A percentile compares a stretch with the other conserved stretches of the same genome.
Conservation (phyloP, 2,797 vertebrate genomes). For the Poeciliopsis paucimaculata region DNA sequence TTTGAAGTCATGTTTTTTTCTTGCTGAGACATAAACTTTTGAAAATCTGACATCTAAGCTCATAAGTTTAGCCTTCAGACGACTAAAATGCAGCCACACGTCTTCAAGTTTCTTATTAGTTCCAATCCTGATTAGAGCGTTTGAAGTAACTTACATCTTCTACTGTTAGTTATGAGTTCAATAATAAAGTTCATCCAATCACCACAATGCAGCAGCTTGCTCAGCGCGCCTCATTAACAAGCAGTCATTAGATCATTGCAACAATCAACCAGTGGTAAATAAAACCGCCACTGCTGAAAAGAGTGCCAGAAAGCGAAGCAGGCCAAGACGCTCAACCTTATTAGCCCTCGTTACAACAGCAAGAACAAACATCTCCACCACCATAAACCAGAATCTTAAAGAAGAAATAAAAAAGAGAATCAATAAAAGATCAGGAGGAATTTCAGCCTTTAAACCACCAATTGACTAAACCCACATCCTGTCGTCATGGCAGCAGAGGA, state of each 20-base stretch:
- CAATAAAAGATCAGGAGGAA: conserved; percentile 4
- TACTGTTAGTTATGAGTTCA: too few relatives aligned
- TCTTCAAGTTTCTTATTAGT: too few relatives aligned
- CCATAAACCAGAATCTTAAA: neutral
- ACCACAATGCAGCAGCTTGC: conserved; percentile 38
- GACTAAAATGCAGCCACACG: too few relatives aligned
- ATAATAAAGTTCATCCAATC: conserved; percentile 8
- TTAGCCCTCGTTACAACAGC: neutral
- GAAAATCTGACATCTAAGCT: too few relatives aligned
- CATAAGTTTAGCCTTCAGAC: too few relatives aligned
- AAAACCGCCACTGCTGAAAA: conserved; percentile 55
- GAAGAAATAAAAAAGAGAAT: neutral
- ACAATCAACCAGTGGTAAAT: conserved; percentile 43
- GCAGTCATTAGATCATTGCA: conserved; percentile 50
- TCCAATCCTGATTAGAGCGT: too few relatives aligned
- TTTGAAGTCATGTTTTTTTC: neutral
- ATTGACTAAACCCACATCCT: conserved; percentile 23
- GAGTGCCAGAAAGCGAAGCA: conserved; percentile 67
- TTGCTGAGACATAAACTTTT: neutral
- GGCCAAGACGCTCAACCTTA: conserved; percentile 9
- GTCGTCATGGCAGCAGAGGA: conserved; percentile 8
- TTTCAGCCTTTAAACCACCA: conserved; percentile 12
- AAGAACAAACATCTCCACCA: neutral
- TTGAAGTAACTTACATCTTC: too few relatives aligned
- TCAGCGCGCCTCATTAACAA: conserved; percentile 37